Conservation (phyloP, 2,797 vertebrate genomes). For the Micrastur ruficollis region DNA sequence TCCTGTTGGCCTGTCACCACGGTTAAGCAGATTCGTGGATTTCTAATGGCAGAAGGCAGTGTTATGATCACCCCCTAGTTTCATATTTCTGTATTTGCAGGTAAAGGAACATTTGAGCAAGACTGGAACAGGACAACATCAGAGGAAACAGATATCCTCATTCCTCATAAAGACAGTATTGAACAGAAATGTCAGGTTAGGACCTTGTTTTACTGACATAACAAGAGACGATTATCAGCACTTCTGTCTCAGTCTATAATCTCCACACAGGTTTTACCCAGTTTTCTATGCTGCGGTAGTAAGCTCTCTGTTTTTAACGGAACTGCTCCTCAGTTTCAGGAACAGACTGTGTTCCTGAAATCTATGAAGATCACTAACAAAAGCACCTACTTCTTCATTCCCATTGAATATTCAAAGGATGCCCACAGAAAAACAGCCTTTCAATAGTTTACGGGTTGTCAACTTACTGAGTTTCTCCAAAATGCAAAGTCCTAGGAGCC, state of each 20-base stretch:
- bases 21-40: background rate
- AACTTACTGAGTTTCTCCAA: background rate
- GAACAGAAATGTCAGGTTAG: background rate
- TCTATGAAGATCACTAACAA: background rate
- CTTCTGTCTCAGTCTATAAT: background rate
- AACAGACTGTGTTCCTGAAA: background rate
- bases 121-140: background rate
- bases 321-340: background rate
- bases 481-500: background rate
- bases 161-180: background rate
- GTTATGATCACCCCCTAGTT: background rate
- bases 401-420: background rate
- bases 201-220: background rate
- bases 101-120: background rate
- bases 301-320: background rate
- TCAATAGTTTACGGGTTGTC: background rate
- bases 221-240: background rate
- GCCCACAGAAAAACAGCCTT: background rate
- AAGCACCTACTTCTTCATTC: background rate
- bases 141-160: background rate
- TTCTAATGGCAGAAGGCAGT: background rate
- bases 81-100: background rate
- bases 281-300: background rate
- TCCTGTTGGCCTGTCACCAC: background rate
- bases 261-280: background rate